These are phyloP conservation scores for Albula goreensis DNA, from an alignment of 2,113 vertebrate genomes.

Conservation along the genomic window DNA sequence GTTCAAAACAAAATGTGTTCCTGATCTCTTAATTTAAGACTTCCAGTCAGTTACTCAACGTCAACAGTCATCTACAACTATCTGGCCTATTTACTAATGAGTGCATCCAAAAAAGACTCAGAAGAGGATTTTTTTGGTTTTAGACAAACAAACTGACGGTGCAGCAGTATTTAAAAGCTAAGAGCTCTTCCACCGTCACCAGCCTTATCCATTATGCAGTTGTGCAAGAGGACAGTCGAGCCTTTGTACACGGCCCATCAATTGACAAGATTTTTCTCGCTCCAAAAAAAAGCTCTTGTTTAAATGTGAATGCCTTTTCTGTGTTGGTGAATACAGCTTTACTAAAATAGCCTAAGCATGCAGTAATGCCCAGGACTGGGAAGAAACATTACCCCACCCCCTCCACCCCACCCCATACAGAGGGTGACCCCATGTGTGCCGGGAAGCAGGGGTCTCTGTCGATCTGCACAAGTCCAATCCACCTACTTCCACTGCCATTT, in stretches of 20 bases:
- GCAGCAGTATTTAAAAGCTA: constrained; percentile 7
- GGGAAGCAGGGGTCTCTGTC: not conserved
- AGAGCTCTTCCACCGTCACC: constrained; percentile 41
- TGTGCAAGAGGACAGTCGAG: constrained; percentile 33
- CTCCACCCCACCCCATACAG: not conserved
- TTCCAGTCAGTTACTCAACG: too few relatives aligned
- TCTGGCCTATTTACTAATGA: too few relatives aligned
- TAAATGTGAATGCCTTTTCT: constrained; percentile 49
- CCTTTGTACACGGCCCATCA: constrained; percentile 41
- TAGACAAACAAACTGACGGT: not conserved
- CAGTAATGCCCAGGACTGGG: not conserved
- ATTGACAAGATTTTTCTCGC: constrained; percentile 45
- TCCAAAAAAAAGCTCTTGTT: constrained; percentile 49
- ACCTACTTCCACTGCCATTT: not conserved
- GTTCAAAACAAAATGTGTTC: not conserved
- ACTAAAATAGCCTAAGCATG: constrained; percentile 30
- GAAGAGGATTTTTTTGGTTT: not conserved
- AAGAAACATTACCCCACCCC: not conserved
- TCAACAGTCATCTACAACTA: too few relatives aligned
- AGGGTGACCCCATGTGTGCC: not conserved
- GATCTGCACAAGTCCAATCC: not conserved
- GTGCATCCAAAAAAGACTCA: not conserved
- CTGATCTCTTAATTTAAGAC: not conserved
- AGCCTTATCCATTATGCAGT: constrained; percentile 47
- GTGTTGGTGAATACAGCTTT: constrained; percentile 47